Evolutionary conservation across 2,113 vertebrate genomes (phyloP), one percentile per base, ranked within the genome.

Genomic region (Vulpes ferrilata): DNA sequence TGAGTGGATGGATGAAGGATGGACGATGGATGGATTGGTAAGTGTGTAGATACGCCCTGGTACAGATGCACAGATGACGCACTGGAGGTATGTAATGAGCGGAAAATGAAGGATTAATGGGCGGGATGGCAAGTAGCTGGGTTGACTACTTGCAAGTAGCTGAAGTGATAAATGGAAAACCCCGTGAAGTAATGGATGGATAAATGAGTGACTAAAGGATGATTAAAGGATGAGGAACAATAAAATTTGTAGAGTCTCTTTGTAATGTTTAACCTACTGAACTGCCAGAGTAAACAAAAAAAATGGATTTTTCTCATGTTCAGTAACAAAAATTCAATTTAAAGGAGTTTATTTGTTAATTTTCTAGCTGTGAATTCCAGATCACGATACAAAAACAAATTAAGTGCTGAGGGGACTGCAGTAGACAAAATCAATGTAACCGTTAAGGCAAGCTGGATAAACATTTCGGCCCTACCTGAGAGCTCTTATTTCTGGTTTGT

Each of bases 301-400:
- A 76, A 30, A 69, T 7, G 38, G 3, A 35, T 53, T 76, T 60
- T 57, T 90, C 1, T 91, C 13, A 71, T 27, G 7, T 55, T 82
- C 11, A 22, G 35, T 60, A 25, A 55, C 78, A 35, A 5, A 17
- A 65, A 13, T 84, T 94, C 55, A 94, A 73, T 8, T 64, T 17
- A 11, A 92, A 73, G 17, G 60, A 35, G 10, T 79, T 57, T 83
- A 7, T 60, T 64, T 30, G 23, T 88, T 88, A 30, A 73, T 67
- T 62, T 89, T 83, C 53, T 88, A n/a, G 1, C 83, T 35, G 23
- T 71, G 82, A 55, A 91, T 91, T 82, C 43, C 13, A 91, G 67
- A 35, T 64, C 35, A 76, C 48, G 6, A 62, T 25, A 11, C 19
- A 48, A 15, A 30, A 69, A 69, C 13, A 48, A 69, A 0, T 27